Base-by-base conservation (phyloP, 1,140 invertebrate genomes). In the Sminthurinus signatus region DNA sequence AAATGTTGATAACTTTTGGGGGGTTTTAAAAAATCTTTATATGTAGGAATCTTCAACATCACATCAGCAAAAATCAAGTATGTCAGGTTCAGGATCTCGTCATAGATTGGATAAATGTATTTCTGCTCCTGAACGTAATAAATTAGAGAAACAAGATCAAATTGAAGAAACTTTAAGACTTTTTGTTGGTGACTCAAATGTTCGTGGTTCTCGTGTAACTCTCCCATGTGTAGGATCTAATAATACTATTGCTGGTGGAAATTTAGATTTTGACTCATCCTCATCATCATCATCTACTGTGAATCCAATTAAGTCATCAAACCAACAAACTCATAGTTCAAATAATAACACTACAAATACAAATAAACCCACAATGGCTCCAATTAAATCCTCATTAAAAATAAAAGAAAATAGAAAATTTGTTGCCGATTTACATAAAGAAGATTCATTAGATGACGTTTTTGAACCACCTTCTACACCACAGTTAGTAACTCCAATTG, bases 141-240 rank as follows among this genome's bases (percentile, higher is more conserved):
- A 59, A 19, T 25, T 65, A 15, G 55, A 64, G 31, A 68, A 68
- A 23, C 56, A 63, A 28, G 59, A 64, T 19, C 57, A 59, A 31
- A 51, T 63, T 25, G 66, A 68, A 29, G 44, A 65, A 27, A 51
- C 54, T 4, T 36, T 67, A n/a, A 57, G 54, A 27, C 32, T 61
- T 4, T 60, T 62, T 25, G 54, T 61, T 12, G 65, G 65, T 15
- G 50, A 63, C 21, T 39, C 36, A 12, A 52, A 64, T 32, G 50
- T 65, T 4, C 43, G 44, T 21, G 57, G 63, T 15, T 54, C 56
- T 14, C 23, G 59, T 32, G 51, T 61, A 2, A 60, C 64, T 1
- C 39, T 65, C 3, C 63, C 57, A 32, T 51, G 51, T 21, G 44
- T 60, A 2, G 39, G 27, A 4, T 23, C 28, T 5, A 46, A 5